These are phyloP conservation scores for Deroplatys truncata DNA, from an alignment of 2,888 invertebrate species.

Conservation along the genomic window DNA sequence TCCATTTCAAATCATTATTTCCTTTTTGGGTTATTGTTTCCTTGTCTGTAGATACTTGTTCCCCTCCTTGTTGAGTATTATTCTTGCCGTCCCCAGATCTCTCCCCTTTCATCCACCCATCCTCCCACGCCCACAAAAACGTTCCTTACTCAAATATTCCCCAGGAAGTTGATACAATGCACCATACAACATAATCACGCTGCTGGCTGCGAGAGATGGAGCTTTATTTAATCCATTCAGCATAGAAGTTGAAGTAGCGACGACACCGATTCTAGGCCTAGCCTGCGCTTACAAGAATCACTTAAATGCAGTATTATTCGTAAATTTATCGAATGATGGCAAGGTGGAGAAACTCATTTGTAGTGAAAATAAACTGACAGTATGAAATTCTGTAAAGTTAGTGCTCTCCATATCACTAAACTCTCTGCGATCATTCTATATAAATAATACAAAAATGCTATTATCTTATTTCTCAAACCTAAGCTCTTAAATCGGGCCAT, in stretches of 20 bases:
- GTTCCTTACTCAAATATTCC: constrained; percentile 10
- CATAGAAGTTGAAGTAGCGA: background rate
- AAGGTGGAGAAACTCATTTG: no score
- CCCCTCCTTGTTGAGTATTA: constrained; percentile 13
- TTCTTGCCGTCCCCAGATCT: background rate
- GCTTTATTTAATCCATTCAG: constrained; percentile 13
- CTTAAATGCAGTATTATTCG: no score
- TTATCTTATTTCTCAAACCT: no score
- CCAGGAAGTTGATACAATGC: constrained; percentile 14
- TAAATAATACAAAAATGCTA: no score
- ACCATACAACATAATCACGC: constrained; percentile 1
- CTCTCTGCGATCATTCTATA: no score
- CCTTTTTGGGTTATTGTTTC: constrained; percentile 11
- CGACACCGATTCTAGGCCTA: background rate
- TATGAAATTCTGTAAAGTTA: no score
- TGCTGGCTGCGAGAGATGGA: background rate
- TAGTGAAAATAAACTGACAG: no score
- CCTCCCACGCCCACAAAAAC: background rate
- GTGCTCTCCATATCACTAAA: no score
- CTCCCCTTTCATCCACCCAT: background rate
- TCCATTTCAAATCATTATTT: constrained; percentile 12
- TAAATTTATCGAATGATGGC: no score
- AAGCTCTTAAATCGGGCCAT: no score
- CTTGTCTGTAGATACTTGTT: constrained; percentile 17
- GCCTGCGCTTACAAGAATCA: no score